phyloP scores from a whole-genome alignment of 2,888 invertebrate genomes.

The Drosophila testacea region DNA sequence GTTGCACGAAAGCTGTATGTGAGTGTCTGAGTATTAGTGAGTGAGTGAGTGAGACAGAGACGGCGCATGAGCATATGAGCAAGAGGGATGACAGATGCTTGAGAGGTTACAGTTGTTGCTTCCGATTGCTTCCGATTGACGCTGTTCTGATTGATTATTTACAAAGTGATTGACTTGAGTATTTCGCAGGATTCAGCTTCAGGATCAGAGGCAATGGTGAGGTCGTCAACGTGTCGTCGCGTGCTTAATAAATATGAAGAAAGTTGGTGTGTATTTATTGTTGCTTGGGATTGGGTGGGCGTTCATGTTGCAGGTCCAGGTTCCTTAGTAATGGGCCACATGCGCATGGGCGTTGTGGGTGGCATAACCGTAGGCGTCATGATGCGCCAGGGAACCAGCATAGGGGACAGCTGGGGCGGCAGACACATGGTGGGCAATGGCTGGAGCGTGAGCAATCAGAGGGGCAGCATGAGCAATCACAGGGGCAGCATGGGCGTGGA shows the following conservation, averaged over 20 bases:
- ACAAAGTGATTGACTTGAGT: constrained; percentile 67
- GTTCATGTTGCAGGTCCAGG: constrained; percentile 10
- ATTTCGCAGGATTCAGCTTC: constrained; percentile 65
- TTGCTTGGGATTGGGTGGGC: constrained; percentile 11
- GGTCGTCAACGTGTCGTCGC: constrained; percentile 61
- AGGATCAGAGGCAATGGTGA: constrained; percentile 35
- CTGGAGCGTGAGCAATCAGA: constrained; percentile 65
- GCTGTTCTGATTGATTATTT: constrained; percentile 45
- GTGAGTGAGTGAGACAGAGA: constrained; percentile 42
- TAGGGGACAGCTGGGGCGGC: constrained; percentile 81
- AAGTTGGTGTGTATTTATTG: constrained; percentile 28
- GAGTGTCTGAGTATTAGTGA: constrained; percentile 32
- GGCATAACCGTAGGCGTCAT: constrained; percentile 81
- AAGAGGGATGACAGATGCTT: constrained; percentile 26
- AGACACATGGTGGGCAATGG: constrained; percentile 81
- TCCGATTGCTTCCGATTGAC: constrained; percentile 17
- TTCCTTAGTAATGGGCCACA: constrained; percentile 81
- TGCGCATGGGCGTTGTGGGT: constrained; percentile 81
- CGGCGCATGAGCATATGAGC: constrained; percentile 24
- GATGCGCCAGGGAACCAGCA: constrained; percentile 79
- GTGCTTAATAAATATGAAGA: constrained; percentile 73
- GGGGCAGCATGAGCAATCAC: constrained; percentile 61
- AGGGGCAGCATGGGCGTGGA: constrained; percentile 69
- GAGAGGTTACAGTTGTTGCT: constrained; percentile 26
- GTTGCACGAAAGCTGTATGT: constrained; percentile 70